These are phyloP conservation scores for Glyphotaelius pellucidus DNA, from an alignment of 2,888 invertebrate species.

Conservation along the genomic window DNA sequence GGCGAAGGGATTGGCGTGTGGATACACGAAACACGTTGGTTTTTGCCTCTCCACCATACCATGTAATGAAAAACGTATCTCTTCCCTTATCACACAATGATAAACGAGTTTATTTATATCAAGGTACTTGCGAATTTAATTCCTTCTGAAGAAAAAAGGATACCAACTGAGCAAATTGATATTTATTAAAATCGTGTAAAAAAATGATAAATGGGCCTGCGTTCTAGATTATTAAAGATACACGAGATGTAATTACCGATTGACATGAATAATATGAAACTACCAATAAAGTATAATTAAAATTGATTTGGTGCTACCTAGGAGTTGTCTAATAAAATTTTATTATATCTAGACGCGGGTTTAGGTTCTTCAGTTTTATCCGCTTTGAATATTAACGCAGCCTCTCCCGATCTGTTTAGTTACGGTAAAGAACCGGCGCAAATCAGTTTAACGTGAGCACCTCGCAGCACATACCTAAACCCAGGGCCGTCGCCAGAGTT, in stretches of 20 bases:
- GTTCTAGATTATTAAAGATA: background rate
- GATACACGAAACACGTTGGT: background rate
- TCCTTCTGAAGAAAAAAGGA: background rate
- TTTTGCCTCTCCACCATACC: background rate
- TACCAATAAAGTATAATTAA: background rate
- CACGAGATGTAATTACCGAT: constrained; percentile 2
- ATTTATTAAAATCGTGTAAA: background rate
- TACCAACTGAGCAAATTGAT: background rate
- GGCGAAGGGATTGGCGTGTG: background rate
- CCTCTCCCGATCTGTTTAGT: constrained; percentile 10
- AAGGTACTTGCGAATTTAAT: background rate
- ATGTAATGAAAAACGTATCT: background rate
- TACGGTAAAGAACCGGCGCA: background rate
- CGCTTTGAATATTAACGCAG: background rate
- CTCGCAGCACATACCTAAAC: background rate
- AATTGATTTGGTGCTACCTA: background rate
- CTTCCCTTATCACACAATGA: background rate
- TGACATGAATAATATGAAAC: background rate
- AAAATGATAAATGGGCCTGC: background rate
- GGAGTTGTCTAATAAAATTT: background rate
- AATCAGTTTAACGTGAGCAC: background rate
- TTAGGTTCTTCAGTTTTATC: background rate
- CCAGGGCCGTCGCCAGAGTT: too few relatives aligned
- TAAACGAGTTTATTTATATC: background rate
- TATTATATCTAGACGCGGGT: background rate